Evolutionary conservation across 1,140 invertebrate species (phyloP).

Genomic region (Drosophila oshimai): DNA sequence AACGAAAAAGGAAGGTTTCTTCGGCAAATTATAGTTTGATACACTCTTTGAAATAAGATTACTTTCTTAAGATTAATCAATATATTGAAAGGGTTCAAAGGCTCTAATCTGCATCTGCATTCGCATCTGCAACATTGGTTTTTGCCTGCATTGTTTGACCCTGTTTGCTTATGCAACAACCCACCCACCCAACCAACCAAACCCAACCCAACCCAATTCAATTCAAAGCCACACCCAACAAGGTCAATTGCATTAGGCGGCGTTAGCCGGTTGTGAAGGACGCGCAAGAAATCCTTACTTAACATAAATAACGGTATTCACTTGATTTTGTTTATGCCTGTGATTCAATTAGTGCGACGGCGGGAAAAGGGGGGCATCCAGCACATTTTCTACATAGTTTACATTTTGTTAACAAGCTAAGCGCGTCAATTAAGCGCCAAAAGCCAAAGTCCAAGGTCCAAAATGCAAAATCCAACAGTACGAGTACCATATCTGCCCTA

Average conservation of each 20-base stretch:
- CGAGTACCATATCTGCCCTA: constrained; percentile 36
- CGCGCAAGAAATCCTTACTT: constrained; percentile 1
- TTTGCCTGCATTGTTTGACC: constrained; percentile 7
- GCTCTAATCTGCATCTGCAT: constrained; percentile 1
- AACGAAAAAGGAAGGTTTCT: no score
- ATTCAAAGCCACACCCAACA: constrained; percentile 13
- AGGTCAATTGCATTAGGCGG: constrained; percentile 43
- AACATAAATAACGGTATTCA: constrained; percentile 38
- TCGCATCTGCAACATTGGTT: not conserved
- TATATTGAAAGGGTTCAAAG: no score
- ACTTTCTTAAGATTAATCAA: no score
- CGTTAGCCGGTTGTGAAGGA: not conserved
- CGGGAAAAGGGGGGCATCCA: no score
- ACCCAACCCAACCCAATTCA: no score
- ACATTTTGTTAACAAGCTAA: constrained; percentile 77
- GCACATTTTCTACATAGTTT: constrained; percentile 65
- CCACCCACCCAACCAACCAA: not conserved
- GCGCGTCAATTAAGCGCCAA: constrained; percentile 73
- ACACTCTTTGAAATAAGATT: no score
- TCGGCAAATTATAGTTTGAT: no score
- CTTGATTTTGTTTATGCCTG: constrained; percentile 14
- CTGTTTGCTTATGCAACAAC: constrained; percentile 21
- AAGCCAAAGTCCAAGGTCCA: not conserved
- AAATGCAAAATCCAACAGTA: not conserved
- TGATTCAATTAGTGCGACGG: constrained; percentile 67